A percentile compares a stretch with the other conserved stretches of the same genome.
These are phyloP conservation scores for Patella depressa DNA, from an alignment of 2,888 invertebrate species.

Conservation along the genomic window DNA sequence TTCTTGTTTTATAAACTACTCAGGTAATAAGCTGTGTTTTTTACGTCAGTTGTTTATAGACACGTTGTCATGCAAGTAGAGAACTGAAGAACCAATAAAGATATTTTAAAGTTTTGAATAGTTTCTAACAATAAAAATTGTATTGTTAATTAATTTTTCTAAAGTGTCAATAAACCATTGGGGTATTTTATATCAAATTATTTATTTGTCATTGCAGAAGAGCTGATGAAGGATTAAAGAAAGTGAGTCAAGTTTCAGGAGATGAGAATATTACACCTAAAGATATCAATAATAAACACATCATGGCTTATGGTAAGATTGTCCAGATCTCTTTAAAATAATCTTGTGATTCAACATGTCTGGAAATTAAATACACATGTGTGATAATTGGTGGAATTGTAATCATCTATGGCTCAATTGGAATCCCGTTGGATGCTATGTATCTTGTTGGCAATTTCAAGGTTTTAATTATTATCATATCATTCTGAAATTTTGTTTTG, in stretches of 20 bases:
- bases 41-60: neutral
- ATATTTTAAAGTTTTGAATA: too few species aligned
- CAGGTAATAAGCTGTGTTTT: slow-evolving; percentile 62
- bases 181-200: too few species aligned
- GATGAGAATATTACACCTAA: slow-evolving; percentile 75
- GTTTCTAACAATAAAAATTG: too few species aligned
- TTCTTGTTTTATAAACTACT: slow-evolving; percentile 74
- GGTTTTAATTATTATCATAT: too few species aligned
- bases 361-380: neutral
- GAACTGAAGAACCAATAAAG: too few species aligned
- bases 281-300: slow-evolving; percentile 88
- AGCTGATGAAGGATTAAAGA: slow-evolving; percentile 91
- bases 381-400: neutral
- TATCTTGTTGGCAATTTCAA: neutral
- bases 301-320: slow-evolving; percentile 83
- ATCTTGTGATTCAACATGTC: neutral
- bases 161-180: too few species aligned
- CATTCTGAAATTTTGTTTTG: too few species aligned
- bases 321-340: too few species aligned
- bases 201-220: slow-evolving; percentile 73
- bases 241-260: slow-evolving; percentile 77
- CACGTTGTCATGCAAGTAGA: too few species aligned
- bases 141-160: too few species aligned
- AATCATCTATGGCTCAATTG: neutral
- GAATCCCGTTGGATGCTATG: neutral